These are phyloP conservation scores for Anarsia innoxiella DNA, from an alignment of 2,888 invertebrate genomes.

Conservation along the genomic window DNA sequence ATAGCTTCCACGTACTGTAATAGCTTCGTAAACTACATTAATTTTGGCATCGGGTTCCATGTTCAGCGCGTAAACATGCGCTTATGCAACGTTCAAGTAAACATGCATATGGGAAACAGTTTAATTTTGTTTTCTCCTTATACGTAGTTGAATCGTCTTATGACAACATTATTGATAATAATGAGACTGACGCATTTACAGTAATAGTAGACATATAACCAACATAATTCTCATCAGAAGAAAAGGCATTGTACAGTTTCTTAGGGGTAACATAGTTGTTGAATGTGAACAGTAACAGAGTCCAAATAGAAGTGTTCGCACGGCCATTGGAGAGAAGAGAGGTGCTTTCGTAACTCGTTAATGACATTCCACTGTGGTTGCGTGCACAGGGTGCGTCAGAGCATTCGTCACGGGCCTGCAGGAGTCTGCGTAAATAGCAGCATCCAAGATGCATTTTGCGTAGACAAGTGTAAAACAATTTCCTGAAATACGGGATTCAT, in stretches of 20 bases:
- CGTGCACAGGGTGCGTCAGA: constrained; percentile 57
- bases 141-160: too few species aligned
- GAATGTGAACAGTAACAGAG: constrained; percentile 12
- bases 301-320: constrained; percentile 35
- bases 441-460: constrained; percentile 48
- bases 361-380: constrained; percentile 59
- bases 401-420: constrained; percentile 49
- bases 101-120: not conserved
- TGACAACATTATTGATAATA: not conserved
- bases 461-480: constrained; percentile 48
- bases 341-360: constrained; percentile 55
- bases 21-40: constrained; percentile 8
- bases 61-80: not conserved
- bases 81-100: not conserved
- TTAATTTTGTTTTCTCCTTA: not conserved
- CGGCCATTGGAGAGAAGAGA: constrained; percentile 30
- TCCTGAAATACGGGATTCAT: constrained; percentile 72
- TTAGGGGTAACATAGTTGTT: constrained; percentile 7
- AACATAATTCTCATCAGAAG: constrained; percentile 5
- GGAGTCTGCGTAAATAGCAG: constrained; percentile 36
- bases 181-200: not conserved
- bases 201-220: constrained; percentile 4
- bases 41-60: not conserved
- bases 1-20: constrained; percentile 12
- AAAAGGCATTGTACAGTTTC: constrained; percentile 7